Conservation (phyloP, 2,888 invertebrate genomes). For the Tuta absoluta region DNA sequence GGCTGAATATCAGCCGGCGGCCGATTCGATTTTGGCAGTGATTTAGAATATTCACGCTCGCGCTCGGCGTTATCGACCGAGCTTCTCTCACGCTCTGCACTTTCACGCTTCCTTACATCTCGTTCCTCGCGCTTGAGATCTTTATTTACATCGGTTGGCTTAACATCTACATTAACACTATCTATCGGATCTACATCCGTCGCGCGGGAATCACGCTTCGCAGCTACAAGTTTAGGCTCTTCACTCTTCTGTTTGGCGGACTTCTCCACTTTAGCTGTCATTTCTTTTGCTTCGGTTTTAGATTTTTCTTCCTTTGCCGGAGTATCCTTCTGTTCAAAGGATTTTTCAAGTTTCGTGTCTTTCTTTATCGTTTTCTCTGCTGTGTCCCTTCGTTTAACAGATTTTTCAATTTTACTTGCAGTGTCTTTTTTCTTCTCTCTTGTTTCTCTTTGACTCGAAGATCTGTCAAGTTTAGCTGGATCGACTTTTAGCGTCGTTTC, state of each 20-base stretch:
- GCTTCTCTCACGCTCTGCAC: slow-evolving; percentile 44
- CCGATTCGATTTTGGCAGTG: slow-evolving; percentile 63
- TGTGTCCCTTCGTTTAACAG: background rate
- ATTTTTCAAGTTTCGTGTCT: slow-evolving; percentile 20
- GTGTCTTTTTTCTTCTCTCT: slow-evolving; percentile 20
- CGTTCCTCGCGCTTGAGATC: slow-evolving; percentile 46
- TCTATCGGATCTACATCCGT: slow-evolving; percentile 29
- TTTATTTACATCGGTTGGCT: slow-evolving; percentile 39
- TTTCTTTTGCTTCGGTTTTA: slow-evolving; percentile 17
- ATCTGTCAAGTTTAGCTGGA: slow-evolving; percentile 7
- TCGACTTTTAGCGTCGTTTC: background rate
- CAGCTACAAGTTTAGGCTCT: slow-evolving; percentile 10
- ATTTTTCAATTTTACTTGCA: slow-evolving; percentile 17
- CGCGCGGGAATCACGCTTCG: slow-evolving; percentile 23
- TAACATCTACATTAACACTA: slow-evolving; percentile 45
- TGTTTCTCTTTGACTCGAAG: slow-evolving; percentile 13
- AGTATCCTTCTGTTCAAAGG: background rate
- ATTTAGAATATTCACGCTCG: slow-evolving; percentile 44
- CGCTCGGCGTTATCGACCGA: slow-evolving; percentile 46
- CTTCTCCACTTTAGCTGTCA: slow-evolving; percentile 10
- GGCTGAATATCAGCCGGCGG: slow-evolving; percentile 64
- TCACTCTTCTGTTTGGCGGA: slow-evolving; percentile 13
- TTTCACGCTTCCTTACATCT: slow-evolving; percentile 39
- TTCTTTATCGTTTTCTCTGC: background rate
- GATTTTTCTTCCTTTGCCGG: no score